phyloP scores from a whole-genome alignment of 2,888 invertebrate species.

The Parthenolecanium corni region DNA sequence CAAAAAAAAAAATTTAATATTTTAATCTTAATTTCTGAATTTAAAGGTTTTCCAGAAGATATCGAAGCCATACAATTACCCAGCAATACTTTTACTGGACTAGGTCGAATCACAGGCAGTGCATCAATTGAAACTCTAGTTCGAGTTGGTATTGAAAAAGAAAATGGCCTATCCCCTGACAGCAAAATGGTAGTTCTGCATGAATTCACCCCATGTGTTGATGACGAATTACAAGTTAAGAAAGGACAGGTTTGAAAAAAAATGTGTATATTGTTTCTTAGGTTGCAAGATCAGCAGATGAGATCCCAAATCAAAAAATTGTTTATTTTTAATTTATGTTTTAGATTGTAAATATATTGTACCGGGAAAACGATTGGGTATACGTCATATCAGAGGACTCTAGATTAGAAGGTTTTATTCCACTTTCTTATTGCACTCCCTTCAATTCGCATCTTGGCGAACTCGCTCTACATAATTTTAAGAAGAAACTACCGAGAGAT shows the following conservation, averaged over 20 bases:
- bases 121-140: slow-evolving; percentile 85
- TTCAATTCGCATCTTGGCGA: slow-evolving; percentile 65
- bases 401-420: slow-evolving; percentile 85
- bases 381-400: slow-evolving; percentile 87
- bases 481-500: slow-evolving; percentile 75
- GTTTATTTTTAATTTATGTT: slow-evolving; percentile 32
- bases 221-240: slow-evolving; percentile 78
- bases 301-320: not conserved
- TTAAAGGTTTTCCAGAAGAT: slow-evolving; percentile 58
- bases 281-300: no score
- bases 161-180: slow-evolving; percentile 80
- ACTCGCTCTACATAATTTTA: slow-evolving; percentile 54
- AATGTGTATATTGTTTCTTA: not conserved
- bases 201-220: slow-evolving; percentile 89
- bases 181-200: slow-evolving; percentile 91
- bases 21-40: not conserved
- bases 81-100: slow-evolving; percentile 62
- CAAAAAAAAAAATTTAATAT: no score
- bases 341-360: slow-evolving; percentile 80
- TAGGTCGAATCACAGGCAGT: slow-evolving; percentile 88
- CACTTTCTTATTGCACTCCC: slow-evolving; percentile 84
- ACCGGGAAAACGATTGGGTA: slow-evolving; percentile 94
- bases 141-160: slow-evolving; percentile 81
- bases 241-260: slow-evolving; percentile 56
- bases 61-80: slow-evolving; percentile 63